These are phyloP conservation scores for Prietella phreatophila DNA, from an alignment of 2,113 vertebrate genomes.

Conservation along the genomic window DNA sequence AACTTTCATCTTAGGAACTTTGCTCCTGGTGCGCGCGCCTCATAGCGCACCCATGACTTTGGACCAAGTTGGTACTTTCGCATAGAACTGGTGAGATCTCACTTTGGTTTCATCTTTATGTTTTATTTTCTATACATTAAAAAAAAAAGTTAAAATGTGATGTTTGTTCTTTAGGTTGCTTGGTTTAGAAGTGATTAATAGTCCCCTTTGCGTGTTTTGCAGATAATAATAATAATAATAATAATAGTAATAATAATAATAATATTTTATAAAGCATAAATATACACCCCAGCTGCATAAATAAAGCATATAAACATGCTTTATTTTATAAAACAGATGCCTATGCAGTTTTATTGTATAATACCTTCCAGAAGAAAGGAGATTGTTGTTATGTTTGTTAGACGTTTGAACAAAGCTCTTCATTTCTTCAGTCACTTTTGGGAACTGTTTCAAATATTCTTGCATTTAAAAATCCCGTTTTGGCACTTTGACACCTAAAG, in stretches of 20 bases:
- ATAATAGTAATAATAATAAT: too few relatives aligned
- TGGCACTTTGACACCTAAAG: neutral
- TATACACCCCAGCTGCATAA: too few relatives aligned
- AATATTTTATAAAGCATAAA: too few relatives aligned
- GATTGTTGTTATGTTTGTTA: neutral
- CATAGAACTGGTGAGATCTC: conserved; percentile 57
- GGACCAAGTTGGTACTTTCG: conserved; percentile 15
- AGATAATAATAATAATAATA: neutral
- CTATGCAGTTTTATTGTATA: neutral
- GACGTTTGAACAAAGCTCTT: neutral
- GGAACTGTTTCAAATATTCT: neutral
- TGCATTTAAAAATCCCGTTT: neutral
- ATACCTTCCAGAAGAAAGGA: too few relatives aligned
- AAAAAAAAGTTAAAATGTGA: too few relatives aligned
- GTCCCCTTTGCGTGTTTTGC: neutral
- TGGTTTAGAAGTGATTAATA: neutral
- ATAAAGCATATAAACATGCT: too few relatives aligned
- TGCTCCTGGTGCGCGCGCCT: conserved; percentile 9
- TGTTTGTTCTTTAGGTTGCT: neutral
- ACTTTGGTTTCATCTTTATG: neutral
- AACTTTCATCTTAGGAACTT: conserved; percentile 37
- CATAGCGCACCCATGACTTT: conserved; percentile 56
- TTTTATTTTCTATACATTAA: neutral
- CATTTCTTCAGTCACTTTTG: neutral
- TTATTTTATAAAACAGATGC: too few relatives aligned